These are phyloP conservation scores for Porites australiensis DNA, from an alignment of 64 coral and sea anemone genomes.

Conservation along the genomic window DNA sequence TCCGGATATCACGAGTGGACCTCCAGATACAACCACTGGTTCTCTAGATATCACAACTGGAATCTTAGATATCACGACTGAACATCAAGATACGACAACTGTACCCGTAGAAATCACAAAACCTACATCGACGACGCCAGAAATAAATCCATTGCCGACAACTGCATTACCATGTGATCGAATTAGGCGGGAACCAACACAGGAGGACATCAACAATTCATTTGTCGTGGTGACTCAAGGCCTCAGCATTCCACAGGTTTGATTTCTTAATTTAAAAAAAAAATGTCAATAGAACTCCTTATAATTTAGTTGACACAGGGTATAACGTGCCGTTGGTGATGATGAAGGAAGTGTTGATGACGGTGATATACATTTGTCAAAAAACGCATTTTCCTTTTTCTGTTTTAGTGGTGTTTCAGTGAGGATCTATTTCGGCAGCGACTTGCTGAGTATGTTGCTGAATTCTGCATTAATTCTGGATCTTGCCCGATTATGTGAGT, in stretches of 20 bases:
- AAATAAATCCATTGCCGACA: neutral
- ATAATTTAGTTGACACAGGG: too few relatives aligned
- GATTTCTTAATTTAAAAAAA: neutral
- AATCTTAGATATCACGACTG: too few relatives aligned
- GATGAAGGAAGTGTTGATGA: too few relatives aligned
- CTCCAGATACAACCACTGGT: too few relatives aligned
- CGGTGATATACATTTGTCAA: neutral
- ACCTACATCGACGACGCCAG: neutral
- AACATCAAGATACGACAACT: too few relatives aligned
- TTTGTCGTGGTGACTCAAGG: neutral
- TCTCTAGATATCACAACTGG: too few relatives aligned
- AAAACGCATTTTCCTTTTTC: neutral
- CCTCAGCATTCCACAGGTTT: conserved; percentile 17
- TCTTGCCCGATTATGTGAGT: neutral
- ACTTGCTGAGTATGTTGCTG: neutral
- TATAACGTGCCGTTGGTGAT: too few relatives aligned
- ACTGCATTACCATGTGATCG: neutral
- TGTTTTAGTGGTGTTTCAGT: neutral
- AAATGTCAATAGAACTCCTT: neutral
- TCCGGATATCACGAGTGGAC: too few relatives aligned
- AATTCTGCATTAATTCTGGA: neutral
- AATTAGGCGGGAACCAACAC: neutral
- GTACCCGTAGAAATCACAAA: too few relatives aligned
- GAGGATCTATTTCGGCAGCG: neutral
- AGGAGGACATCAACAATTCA: neutral